Base-by-base conservation (phyloP, 2,113 vertebrate genomes). In the Nannobrachium achirus region DNA sequence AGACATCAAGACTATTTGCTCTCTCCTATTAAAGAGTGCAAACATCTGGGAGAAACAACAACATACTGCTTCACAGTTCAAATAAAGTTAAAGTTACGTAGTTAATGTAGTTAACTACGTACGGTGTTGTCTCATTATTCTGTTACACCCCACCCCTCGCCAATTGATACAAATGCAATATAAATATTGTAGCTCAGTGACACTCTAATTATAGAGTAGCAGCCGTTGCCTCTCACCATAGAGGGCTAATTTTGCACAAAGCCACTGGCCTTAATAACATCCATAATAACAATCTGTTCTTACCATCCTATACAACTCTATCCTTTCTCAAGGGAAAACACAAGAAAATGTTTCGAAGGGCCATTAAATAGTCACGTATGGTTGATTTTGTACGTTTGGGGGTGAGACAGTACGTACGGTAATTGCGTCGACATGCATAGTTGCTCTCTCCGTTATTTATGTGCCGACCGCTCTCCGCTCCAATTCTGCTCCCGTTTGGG, bases 131-230 rank as follows among this genome's bases (percentile, higher is more conserved):
- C 20, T 55, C 18, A 55, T 55, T 25, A 3, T 20, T 33, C 25
- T 33, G 25, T 33, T 5, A 33, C 25, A 33, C 11, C 7, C 18
- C 59, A 20, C 25, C 48, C 20, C 9, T 41, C 14, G 3, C 25
- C 10, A n/a, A 56, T 39, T 15, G 42, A 13, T 45, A 18, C 44
- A 64, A 49, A 58, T 10, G 60, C 14, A 58, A 51, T 38, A 14
- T 20, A 57, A 71, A 56, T 46, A 59, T 63, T 53, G 16, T 20
- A 5, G 61, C 9, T 41, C 56, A 39, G 25, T 63, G 45, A 46
- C 52, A 55, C 20, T 10, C 20, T 72, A 62, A 42, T 25, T 18
- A 18, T n/a, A 62, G 60, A 69, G 56, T 76, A 82, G 76, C 78
- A 78, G 74, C 75, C 48, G 68, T 74, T 19, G 39, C 56, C 50